phyloP scores from a whole-genome alignment of 2,113 vertebrate species.

The Ageneiosus marmoratus region DNA sequence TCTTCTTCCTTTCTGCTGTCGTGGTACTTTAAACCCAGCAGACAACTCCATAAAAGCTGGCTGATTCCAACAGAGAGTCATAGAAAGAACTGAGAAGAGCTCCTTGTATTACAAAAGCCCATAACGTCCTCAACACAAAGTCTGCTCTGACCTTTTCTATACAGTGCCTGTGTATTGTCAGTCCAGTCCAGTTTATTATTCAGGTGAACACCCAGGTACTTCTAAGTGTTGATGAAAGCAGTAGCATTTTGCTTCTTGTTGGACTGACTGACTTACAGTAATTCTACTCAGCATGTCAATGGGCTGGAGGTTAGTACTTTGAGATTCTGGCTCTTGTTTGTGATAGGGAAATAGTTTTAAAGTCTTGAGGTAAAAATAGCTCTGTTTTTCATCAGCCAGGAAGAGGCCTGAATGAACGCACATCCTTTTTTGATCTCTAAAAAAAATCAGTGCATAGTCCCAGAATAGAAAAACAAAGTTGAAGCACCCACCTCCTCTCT shows the following conservation, averaged over 20 bases:
- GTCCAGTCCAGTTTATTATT: no score
- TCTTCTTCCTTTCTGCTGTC: no score
- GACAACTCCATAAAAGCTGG: no score
- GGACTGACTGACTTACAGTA: neutral
- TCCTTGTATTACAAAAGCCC: no score
- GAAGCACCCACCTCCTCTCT: constrained; percentile 17
- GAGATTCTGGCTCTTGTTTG: constrained; percentile 16
- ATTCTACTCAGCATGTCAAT: neutral
- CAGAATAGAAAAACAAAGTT: constrained; percentile 64
- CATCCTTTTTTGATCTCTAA: constrained; percentile 67
- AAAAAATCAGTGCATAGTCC: constrained; percentile 55
- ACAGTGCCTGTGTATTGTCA: no score
- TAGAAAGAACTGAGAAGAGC: no score
- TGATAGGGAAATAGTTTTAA: constrained; percentile 57
- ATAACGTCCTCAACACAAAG: no score
- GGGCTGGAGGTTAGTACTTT: neutral
- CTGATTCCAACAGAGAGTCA: no score
- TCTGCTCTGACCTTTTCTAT: no score
- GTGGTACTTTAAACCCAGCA: no score
- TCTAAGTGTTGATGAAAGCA: no score
- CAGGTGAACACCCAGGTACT: no score
- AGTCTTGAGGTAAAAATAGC: constrained; percentile 65
- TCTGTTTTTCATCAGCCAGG: constrained; percentile 61
- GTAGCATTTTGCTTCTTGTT: neutral
- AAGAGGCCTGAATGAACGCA: constrained; percentile 63